These are phyloP conservation scores for Balanococcus diminutus DNA, from an alignment of 2,888 invertebrate genomes.

Conservation along the genomic window DNA sequence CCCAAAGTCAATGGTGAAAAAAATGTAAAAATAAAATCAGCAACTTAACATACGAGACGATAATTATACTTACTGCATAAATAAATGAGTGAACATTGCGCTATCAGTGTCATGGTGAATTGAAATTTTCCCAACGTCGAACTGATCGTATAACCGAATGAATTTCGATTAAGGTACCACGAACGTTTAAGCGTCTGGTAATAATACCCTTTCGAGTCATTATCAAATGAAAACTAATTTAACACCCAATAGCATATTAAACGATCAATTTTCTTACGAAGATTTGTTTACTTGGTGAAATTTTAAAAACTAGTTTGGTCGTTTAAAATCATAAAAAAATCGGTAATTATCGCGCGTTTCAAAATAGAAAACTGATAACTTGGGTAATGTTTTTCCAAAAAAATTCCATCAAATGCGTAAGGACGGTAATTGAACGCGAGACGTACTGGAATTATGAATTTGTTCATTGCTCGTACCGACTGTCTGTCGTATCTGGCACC, in stretches of 20 bases:
- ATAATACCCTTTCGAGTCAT: conserved; percentile 35
- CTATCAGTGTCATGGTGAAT: conserved; percentile 1
- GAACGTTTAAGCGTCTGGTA: conserved; percentile 4
- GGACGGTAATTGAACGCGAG: background rate
- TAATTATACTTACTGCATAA: conserved; percentile 13
- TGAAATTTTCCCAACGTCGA: conserved; percentile 19
- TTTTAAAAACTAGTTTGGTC: background rate
- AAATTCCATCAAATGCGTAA: background rate
- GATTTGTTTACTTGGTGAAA: background rate
- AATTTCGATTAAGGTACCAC: conserved; percentile 4
- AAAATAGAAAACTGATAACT: background rate
- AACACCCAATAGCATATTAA: background rate
- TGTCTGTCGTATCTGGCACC: background rate
- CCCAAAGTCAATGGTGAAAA: background rate
- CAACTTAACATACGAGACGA: background rate
- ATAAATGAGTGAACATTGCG: background rate
- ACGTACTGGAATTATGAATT: conserved; percentile 21
- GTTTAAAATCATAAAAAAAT: background rate
- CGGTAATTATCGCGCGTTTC: background rate
- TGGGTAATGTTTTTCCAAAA: background rate
- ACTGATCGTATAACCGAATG: conserved; percentile 20
- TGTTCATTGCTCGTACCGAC: background rate
- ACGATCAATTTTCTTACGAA: conserved; percentile 2
- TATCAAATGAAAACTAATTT: conserved; percentile 31
- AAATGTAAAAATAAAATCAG: background rate